A percentile compares a stretch with the other conserved stretches of the same genome.
Evolutionary conservation across 2,797 vertebrate species (phyloP).

Genomic region (Caiman crocodilus): DNA sequence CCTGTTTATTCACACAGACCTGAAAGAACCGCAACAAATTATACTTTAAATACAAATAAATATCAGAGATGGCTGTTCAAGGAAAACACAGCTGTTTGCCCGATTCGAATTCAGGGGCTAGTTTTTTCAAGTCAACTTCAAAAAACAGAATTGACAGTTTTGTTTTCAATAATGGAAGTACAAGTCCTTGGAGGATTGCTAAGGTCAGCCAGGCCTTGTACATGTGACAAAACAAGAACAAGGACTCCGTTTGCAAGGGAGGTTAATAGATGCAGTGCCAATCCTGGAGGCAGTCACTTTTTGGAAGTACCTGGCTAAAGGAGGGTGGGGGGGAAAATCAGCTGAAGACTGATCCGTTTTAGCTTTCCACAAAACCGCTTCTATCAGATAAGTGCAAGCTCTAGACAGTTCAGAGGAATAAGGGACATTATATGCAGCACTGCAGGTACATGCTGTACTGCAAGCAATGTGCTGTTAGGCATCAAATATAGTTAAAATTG

Average conservation of each 20-base stretch:
- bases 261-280: background rate
- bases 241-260: slow-evolving; percentile 6
- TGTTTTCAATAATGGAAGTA: background rate
- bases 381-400: background rate
- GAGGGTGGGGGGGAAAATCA: background rate
- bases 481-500: background rate
- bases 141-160: background rate
- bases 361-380: background rate
- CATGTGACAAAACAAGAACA: background rate
- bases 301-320: slow-evolving; percentile 19
- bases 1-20: slow-evolving; percentile 76
- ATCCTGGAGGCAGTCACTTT: background rate
- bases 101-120: background rate
- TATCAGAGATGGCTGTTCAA: slow-evolving; percentile 63
- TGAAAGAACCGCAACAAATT: slow-evolving; percentile 67
- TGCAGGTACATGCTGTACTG: background rate
- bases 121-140: slow-evolving; percentile 51
- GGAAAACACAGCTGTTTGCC: slow-evolving; percentile 37
- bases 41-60: slow-evolving; percentile 79
- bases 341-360: background rate
- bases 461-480: background rate
- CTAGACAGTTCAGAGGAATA: accelerated
- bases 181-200: background rate
- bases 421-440: background rate
- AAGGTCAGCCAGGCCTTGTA: background rate